Evolutionary conservation across 2,888 invertebrate species (phyloP), one percentile per base, ranked within the genome.

Genomic region (Homarus gammarus): DNA sequence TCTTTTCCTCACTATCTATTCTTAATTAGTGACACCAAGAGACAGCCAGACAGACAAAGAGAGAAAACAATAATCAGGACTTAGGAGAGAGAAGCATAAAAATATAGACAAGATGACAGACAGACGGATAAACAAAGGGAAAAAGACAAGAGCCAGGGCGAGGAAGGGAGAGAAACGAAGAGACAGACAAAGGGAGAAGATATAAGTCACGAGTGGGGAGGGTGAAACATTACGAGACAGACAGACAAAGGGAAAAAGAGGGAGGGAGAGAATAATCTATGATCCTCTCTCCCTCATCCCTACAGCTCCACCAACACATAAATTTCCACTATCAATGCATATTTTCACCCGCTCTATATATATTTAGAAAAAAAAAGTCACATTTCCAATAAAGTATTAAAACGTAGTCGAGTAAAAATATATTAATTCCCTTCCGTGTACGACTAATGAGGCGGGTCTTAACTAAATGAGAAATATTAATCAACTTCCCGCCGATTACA

Each of bases 391-490:
- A 79, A 79, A 79, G 61, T 31, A 61, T 79, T 79, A 79, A 79
- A 79, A 61, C 38, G 56, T 8, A 79, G 12, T 12, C 36, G 3
- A 1, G 33, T 51, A 79, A 79, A 79, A 61, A 79, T 36, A 18
- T 10, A 18, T 36, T 79, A 79, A 61, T 79, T 38, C 73, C 72
- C 36, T 40, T 61, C 61, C 61, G 10, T 51, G 61, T 44, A 84
- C 31, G 56, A 84, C 84, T 84, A 84, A 84, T 84, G 84, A 84
- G 84, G 49, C 33, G 72, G 75, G 84, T 84, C 73, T 73, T 84
- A n/a, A 33, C 84, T 38, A 84, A 84, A 84, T 84, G 84, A 84
- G 84, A 84, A 84, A 84, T 84, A 75, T 84, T 73, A n/a, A n/a
- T 75, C 68, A 84, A 84, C 56, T 84, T 84, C 84, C 84, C 84